A percentile compares a stretch with the other conserved stretches of the same genome.
Conservation (phyloP, 2,888 invertebrate genomes). For the Meganola albula region DNA sequence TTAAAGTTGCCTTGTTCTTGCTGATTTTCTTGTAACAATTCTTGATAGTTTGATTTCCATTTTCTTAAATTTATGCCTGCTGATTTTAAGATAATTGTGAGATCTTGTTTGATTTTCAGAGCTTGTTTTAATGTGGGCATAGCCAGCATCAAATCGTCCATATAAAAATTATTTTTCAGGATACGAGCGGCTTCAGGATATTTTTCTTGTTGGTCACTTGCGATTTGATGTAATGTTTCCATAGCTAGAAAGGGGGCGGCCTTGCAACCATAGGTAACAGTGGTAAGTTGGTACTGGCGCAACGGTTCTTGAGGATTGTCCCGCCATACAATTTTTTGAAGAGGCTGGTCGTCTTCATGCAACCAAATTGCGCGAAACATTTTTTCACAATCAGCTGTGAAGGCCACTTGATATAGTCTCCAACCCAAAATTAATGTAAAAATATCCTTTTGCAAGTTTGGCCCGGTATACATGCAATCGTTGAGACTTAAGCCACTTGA, state of each 20-base stretch:
- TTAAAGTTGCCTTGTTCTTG: too few species aligned
- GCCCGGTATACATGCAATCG: not conserved
- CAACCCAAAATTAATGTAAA: not conserved
- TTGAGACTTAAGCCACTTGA: not conserved
- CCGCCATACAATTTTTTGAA: conserved; percentile 1
- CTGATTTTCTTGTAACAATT: too few species aligned
- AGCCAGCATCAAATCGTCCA: not conserved
- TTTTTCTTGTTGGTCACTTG: conserved; percentile 1
- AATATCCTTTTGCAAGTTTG: not conserved
- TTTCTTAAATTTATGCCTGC: too few species aligned
- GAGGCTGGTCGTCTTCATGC: not conserved
- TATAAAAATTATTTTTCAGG: not conserved
- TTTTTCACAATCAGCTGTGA: not conserved
- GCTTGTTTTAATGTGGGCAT: not conserved
- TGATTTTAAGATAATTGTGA: too few species aligned
- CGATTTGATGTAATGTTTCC: conserved; percentile 3
- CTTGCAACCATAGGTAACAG: conserved; percentile 1
- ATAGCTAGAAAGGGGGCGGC: conserved; percentile 1
- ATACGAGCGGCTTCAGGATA: not conserved
- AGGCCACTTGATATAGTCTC: not conserved
- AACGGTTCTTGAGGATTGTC: not conserved
- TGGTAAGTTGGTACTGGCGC: not conserved
- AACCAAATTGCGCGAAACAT: not conserved
- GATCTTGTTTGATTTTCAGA: too few species aligned
- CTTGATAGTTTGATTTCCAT: too few species aligned